A percentile compares a stretch with the other conserved stretches of the same genome.
These are phyloP conservation scores for Anser brachyrhynchus DNA, from an alignment of 2,113 vertebrate species.

Conservation along the genomic window DNA sequence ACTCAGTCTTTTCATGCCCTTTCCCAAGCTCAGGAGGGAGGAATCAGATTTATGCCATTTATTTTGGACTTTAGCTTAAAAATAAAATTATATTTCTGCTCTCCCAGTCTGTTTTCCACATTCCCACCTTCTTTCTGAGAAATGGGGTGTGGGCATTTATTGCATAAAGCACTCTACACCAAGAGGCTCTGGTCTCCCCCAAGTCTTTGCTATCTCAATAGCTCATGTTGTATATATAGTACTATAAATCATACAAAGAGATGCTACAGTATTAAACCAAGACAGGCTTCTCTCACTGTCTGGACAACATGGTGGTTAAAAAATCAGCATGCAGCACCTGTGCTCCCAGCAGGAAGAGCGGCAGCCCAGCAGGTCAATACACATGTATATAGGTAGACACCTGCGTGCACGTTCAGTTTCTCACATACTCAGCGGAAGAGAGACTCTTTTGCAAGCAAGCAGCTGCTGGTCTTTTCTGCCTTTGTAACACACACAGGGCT, in stretches of 20 bases:
- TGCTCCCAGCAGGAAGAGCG: not conserved
- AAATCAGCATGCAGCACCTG: not conserved
- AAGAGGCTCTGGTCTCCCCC: not conserved
- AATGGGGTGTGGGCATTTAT: not conserved
- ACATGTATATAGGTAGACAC: not conserved
- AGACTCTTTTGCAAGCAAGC: not conserved
- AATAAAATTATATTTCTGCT: not conserved
- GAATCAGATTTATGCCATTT: not conserved
- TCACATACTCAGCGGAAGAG: not conserved
- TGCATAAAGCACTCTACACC: not conserved
- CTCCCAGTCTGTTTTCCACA: not conserved
- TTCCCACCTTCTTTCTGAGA: not conserved
- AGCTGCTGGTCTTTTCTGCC: not conserved
- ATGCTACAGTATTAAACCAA: not conserved
- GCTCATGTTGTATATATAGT: not conserved
- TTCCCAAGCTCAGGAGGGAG: not conserved
- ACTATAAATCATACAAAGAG: not conserved
- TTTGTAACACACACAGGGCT: not conserved
- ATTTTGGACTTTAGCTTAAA: not conserved
- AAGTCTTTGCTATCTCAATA: not conserved
- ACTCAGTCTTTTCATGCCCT: accelerated
- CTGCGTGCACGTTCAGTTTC: not conserved
- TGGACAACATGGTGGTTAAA: not conserved
- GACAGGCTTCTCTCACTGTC: not conserved
- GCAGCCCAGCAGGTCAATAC: not conserved